These are phyloP conservation scores for Cassiopea xamachana DNA, from an alignment of 30 jellyfish, hydroid and myxozoan species.

Conservation along the genomic window DNA sequence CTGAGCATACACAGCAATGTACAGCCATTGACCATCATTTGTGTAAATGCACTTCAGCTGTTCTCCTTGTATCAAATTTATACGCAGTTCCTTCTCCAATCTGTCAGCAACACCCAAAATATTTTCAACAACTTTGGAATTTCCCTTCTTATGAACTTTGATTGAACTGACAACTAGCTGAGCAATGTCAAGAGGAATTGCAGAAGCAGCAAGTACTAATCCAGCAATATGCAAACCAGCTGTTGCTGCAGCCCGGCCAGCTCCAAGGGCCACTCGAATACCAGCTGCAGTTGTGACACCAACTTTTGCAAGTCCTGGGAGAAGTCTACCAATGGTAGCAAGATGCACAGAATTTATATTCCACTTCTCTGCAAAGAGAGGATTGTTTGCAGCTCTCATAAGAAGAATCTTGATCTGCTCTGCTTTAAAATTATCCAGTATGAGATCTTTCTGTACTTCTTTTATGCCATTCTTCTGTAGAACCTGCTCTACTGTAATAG, in stretches of 20 bases:
- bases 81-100: slow-evolving; percentile 33
- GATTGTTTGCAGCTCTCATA: slow-evolving; percentile 36
- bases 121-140: slow-evolving; percentile 37
- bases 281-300: slow-evolving; percentile 63
- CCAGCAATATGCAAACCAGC: slow-evolving; percentile 71
- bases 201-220: slow-evolving; percentile 33
- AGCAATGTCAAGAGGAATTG: slow-evolving; percentile 63
- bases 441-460: slow-evolving; percentile 16
- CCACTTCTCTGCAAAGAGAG: slow-evolving; percentile 39
- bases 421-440: slow-evolving; percentile 36
- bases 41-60: slow-evolving; percentile 14
- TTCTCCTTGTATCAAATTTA: slow-evolving; percentile 22
- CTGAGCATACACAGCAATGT: slow-evolving; percentile 22
- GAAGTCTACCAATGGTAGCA: not conserved
- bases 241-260: slow-evolving; percentile 63
- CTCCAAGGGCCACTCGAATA: slow-evolving; percentile 43
- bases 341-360: slow-evolving; percentile 7
- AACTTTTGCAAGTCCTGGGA: slow-evolving; percentile 34
- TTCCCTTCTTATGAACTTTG: slow-evolving; percentile 37
- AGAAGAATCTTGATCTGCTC: slow-evolving; percentile 47
- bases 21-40: slow-evolving; percentile 38
- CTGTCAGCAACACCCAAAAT: slow-evolving; percentile 29
- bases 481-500: slow-evolving; percentile 23
- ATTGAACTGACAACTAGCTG: slow-evolving; percentile 53
- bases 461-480: slow-evolving; percentile 27